Evolutionary conservation across 2,797 vertebrate genomes (phyloP).

Genomic region (Parauchenoglanis ngamensis): DNA sequence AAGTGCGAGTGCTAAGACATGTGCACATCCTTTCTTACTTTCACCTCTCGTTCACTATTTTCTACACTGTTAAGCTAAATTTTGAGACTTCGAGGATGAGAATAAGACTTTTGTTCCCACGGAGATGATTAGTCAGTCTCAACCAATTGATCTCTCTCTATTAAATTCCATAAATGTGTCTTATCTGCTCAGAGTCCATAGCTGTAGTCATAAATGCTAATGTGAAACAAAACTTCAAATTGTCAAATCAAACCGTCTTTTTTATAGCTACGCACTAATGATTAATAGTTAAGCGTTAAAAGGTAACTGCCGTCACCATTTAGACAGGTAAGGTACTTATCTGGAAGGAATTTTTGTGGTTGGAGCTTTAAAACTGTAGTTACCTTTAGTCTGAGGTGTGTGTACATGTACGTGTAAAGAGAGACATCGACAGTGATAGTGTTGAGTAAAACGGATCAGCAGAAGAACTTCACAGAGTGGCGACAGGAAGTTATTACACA

Average conservation of each 20-base stretch:
- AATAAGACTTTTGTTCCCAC: neutral
- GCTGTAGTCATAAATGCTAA: neutral
- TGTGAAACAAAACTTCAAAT: neutral
- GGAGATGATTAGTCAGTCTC: neutral
- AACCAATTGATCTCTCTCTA: neutral
- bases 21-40: neutral
- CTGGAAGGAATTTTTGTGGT: neutral
- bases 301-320: neutral
- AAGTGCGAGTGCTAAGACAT: neutral
- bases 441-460: neutral
- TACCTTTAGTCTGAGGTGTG: neutral
- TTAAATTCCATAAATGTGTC: conserved; percentile 9
- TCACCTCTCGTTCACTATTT: neutral
- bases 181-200: neutral
- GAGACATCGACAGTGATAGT: neutral
- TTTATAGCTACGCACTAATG: neutral
- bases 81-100: neutral
- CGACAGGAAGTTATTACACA: neutral
- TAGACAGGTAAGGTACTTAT: neutral
- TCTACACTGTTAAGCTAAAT: neutral
- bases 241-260: neutral
- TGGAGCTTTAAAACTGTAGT: neutral
- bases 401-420: neutral
- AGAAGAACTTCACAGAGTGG: neutral
- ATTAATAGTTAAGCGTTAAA: neutral